Evolutionary conservation across 2,113 vertebrate genomes (phyloP).

Genomic region (Callaeas wilsoni): DNA sequence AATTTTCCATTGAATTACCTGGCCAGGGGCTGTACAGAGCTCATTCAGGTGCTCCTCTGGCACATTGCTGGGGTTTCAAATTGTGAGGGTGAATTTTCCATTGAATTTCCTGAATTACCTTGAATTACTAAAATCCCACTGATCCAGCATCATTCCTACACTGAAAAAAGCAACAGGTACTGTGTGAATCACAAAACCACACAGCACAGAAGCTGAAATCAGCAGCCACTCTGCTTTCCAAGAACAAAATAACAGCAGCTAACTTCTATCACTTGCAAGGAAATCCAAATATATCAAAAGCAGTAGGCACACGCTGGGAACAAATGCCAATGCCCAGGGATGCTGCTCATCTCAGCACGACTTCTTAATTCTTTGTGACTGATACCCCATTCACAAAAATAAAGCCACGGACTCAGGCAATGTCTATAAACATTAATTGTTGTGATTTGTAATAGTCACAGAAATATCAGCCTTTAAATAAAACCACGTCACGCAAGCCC

Average conservation of each 20-base stretch:
- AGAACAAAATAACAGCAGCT: neutral
- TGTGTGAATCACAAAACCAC: neutral
- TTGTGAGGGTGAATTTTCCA: neutral
- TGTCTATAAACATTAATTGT: neutral
- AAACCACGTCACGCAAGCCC: neutral
- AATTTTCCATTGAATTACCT: neutral
- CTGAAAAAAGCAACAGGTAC: neutral
- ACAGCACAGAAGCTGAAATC: neutral
- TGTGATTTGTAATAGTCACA: neutral
- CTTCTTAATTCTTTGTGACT: neutral
- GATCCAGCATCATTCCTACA: neutral
- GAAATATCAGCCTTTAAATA: neutral
- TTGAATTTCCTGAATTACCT: neutral
- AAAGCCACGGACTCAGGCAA: neutral
- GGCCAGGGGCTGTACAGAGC: neutral
- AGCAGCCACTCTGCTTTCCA: neutral
- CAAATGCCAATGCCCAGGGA: neutral
- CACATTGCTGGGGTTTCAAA: neutral
- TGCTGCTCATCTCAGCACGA: neutral
- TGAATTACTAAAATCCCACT: neutral
- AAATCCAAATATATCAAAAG: neutral
- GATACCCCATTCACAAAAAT: neutral
- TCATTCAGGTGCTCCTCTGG: neutral
- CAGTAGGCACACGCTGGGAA: neutral
- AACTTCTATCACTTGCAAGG: neutral